Base-by-base conservation (phyloP, 2,113 vertebrate genomes). In the Nannobrachium achirus region DNA sequence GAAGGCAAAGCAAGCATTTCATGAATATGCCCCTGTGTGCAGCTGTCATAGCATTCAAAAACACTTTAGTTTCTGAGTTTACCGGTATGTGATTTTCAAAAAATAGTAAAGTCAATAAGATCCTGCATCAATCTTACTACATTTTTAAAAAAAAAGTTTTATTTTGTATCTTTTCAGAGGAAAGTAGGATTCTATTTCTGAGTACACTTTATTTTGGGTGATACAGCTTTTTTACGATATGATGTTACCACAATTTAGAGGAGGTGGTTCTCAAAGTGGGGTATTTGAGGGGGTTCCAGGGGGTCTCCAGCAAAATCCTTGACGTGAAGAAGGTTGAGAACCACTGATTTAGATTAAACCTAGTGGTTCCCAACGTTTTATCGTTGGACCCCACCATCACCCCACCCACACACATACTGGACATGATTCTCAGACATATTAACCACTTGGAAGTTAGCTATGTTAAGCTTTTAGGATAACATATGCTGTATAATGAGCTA, bases 11-110 rank as follows among this genome's bases (percentile, higher is more conserved):
- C 49, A 55, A 73, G 76, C 38, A 41, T 75, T 86, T 89, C 69
- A 85, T 91, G 90, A 93, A 93, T 93, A 86, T 86, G 64, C 71
- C 55, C 63, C 88, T 92, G 82, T 92, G 80, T 83, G 78, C 62
- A 55, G 76, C 81, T 84, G 85, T 77, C 83, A 10, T 19, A 39
- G 62, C 19, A 48, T 57, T 89, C 76, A 78, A 56, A 86, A 82
- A 82, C 85, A 79, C 82, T 76, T 78, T 25, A 45, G 55, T 41
- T 60, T 65, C 58, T 55, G 56, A 61, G 62, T 84, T 76, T 11
- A n/a, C n/a, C n/a, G n/a, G n/a, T n/a, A 50, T 80, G 72, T 76
- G 74, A 61, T 76, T 70, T 81, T 62, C 62, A 56, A 76, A 72
- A 81, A 77, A 45, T 39, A 18, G 10, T 56, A 33, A 51, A 7